These are phyloP conservation scores for Anseranas semipalmata DNA, from an alignment of 2,113 vertebrate genomes.

Conservation along the genomic window DNA sequence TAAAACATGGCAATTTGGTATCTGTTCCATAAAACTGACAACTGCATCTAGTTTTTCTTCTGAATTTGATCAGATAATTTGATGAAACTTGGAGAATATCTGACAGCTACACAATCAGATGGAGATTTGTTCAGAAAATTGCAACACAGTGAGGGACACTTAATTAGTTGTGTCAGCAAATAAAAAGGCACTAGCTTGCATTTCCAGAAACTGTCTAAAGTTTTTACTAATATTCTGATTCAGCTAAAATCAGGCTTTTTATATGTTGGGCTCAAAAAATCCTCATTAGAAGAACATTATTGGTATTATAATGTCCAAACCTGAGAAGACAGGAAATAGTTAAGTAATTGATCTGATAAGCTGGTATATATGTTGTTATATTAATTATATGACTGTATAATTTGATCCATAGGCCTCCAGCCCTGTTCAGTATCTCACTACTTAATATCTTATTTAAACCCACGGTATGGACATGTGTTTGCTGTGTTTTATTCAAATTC, in stretches of 20 bases:
- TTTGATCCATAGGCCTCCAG: neutral
- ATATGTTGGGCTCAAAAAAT: neutral
- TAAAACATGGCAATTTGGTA: neutral
- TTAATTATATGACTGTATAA: neutral
- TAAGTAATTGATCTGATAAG: neutral
- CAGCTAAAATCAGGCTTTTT: constrained; percentile 41
- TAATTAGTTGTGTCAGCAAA: constrained; percentile 53
- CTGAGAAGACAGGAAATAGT: neutral
- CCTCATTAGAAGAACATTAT: constrained; percentile 1
- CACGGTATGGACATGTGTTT: neutral
- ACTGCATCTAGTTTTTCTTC: neutral
- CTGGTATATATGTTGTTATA: neutral
- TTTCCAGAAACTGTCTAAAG: constrained; percentile 28
- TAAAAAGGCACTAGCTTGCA: constrained; percentile 14
- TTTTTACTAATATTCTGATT: constrained; percentile 17
- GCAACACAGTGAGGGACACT: neutral
- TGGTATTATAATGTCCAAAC: neutral
- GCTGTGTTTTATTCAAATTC: neutral
- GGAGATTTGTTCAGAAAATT: constrained; percentile 22
- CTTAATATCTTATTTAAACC: neutral
- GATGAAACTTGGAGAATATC: neutral
- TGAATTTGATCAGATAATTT: constrained; percentile 23
- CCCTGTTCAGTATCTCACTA: neutral
- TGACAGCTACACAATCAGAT: neutral
- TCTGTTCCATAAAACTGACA: neutral